Evolutionary conservation across 64 coral and sea anemone genomes (phyloP).

Genomic region (Porites australiensis): DNA sequence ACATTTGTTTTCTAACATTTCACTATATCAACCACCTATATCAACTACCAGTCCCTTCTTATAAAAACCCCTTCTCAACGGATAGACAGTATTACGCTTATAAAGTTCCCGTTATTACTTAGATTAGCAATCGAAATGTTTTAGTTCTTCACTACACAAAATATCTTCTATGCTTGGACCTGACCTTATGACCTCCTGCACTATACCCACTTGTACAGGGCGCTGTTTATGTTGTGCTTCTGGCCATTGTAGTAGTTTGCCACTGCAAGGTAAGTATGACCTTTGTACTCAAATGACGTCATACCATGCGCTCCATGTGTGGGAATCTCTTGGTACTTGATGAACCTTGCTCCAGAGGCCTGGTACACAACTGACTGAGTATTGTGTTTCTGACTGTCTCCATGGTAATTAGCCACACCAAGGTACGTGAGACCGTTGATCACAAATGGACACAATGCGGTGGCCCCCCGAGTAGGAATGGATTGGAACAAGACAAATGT

Average conservation of each 20-base stretch:
- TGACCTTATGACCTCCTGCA: too few species aligned
- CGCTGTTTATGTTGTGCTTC: constrained; percentile 49
- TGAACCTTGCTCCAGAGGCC: neutral
- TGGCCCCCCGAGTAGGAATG: constrained; percentile 3
- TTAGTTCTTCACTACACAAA: neutral
- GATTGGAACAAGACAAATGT: constrained; percentile 36
- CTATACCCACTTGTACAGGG: constrained; percentile 70
- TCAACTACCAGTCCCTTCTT: too few species aligned
- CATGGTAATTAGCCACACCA: neutral
- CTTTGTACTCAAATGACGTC: neutral
- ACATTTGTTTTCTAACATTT: too few species aligned
- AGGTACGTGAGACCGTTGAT: constrained; percentile 22
- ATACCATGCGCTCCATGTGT: neutral
- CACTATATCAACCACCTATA: too few species aligned
- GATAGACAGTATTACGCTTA: too few species aligned
- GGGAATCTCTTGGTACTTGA: neutral
- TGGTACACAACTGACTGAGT: constrained; percentile 22
- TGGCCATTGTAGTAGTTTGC: neutral
- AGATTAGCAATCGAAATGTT: neutral
- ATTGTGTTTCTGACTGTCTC: constrained; percentile 18
- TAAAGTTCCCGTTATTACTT: too few species aligned
- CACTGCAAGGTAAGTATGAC: constrained; percentile 11
- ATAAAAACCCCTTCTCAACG: too few species aligned
- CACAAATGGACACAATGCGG: neutral
- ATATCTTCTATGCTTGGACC: too few species aligned